Conservation (phyloP, 2,888 invertebrate species). For the Fragum sueziense region DNA sequence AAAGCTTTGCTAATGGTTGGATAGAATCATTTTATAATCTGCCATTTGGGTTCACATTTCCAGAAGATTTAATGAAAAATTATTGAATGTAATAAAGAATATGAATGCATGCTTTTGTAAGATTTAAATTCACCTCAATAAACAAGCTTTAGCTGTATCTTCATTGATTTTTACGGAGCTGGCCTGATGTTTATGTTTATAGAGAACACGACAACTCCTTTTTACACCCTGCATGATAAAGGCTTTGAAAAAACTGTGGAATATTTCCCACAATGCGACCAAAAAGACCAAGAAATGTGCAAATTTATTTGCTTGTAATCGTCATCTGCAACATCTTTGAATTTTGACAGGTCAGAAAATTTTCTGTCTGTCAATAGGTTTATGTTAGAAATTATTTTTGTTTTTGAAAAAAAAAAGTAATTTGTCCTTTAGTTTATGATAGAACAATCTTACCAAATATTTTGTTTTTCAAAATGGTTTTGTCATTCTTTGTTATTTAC, state of each 20-base stretch:
- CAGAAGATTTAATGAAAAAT: no score
- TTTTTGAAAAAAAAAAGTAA: background rate
- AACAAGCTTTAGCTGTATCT: no score
- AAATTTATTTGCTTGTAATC: no score
- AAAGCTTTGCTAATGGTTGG: background rate
- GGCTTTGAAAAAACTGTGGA: background rate
- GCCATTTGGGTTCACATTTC: background rate
- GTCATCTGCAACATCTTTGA: no score
- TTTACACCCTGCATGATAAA: no score
- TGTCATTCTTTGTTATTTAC: constrained; percentile 10
- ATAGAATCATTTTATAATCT: background rate
- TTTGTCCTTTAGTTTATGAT: background rate
- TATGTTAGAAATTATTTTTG: background rate
- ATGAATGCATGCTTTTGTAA: no score
- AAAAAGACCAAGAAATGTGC: background rate
- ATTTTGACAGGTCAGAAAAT: no score
- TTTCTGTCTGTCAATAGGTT: background rate
- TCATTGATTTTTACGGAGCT: no score
- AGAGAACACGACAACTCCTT: no score
- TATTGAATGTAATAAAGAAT: no score
- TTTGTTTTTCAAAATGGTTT: background rate
- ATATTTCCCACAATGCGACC: background rate
- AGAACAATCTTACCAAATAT: background rate
- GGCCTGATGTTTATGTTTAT: no score
- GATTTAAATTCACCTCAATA: no score